Evolutionary conservation across 2,888 invertebrate genomes (phyloP).

Genomic region (Portevinia maculata): DNA sequence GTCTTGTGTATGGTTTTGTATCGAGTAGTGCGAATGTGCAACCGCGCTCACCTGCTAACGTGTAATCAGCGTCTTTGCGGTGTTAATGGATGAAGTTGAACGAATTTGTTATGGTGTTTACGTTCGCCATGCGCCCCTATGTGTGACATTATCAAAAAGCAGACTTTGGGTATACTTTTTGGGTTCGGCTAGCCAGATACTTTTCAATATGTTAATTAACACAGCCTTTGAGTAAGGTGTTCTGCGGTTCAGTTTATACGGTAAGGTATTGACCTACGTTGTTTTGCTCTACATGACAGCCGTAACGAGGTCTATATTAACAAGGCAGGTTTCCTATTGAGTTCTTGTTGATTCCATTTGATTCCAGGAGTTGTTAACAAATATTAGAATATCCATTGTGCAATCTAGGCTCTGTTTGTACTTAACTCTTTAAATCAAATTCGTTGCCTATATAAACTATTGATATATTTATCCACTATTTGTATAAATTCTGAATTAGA

Average conservation of each 20-base stretch:
- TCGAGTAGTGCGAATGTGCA: background rate
- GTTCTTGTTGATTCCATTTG: background rate
- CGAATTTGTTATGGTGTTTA: background rate
- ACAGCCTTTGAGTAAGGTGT: constrained; percentile 11
- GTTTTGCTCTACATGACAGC: constrained; percentile 4
- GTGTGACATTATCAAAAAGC: constrained; percentile 15
- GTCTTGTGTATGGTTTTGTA: background rate
- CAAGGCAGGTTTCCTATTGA: background rate
- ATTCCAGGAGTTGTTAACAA: constrained; percentile 7
- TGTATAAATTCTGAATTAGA: background rate
- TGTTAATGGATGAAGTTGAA: constrained; percentile 7
- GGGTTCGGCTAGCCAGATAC: constrained; percentile 43
- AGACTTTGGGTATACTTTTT: constrained; percentile 45
- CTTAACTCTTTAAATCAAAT: constrained; percentile 4
- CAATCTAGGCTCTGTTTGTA: background rate
- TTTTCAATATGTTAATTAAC: constrained; percentile 61
- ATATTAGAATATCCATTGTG: background rate
- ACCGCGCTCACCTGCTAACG: constrained; percentile 22
- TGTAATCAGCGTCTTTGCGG: constrained; percentile 39
- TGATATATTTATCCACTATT: background rate
- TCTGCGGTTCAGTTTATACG: background rate
- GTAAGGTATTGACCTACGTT: constrained; percentile 33
- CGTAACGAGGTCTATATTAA: constrained; percentile 11
- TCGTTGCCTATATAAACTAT: no score
- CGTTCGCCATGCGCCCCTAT: background rate